Base-by-base conservation (phyloP, 2,797 vertebrate species). In the Chrosomus eos region DNA sequence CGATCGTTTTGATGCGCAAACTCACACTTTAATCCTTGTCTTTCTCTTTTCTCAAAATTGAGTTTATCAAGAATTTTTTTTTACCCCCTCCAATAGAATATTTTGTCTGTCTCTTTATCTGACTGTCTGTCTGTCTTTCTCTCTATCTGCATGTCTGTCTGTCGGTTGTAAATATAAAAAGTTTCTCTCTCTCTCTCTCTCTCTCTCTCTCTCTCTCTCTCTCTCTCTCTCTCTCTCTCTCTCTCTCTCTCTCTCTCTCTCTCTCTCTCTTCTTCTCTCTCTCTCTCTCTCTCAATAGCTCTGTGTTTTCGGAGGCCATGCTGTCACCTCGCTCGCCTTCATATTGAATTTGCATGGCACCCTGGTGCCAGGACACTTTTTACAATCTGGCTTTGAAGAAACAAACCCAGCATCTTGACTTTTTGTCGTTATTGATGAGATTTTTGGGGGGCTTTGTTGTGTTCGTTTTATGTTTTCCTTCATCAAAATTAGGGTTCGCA, bases 361-460 rank as follows among this genome's bases (percentile, higher is more conserved):
- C 85, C 80, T 43, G 68, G 36, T 40, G 21, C 18, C 60, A 62
- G 80, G 71, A 71, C 48, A 74, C 40, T 66, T 48, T 84, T 86
- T 78, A 75, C 81, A 87, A 87, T 86, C 79, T 83, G 16, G 80
- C 86, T 86, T 84, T 80, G 73, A 88, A 77, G 85, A 67, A 84
- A 62, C 51, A 60, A 58, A 21, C 31, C 88, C 87, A 68, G 85
- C 45, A 51, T 81, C 77, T 84, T 88, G 90, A 92, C 91, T 90
- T 91, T 83, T 89, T 92, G 85, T 87, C 88, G 81, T 91, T 90
- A 83, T 93, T 90, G 87, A 93, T 91, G 82, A 90, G 87, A 89
- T 82, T 87, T 86, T 75, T 85, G 9, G 51, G 60, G 68, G 66
- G 71, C 91, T 91, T 93, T 90, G 86, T 81, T 88, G 78, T 77